Evolutionary conservation across 2,888 invertebrate species (phyloP).

Genomic region (Ormyrus labotus): DNA sequence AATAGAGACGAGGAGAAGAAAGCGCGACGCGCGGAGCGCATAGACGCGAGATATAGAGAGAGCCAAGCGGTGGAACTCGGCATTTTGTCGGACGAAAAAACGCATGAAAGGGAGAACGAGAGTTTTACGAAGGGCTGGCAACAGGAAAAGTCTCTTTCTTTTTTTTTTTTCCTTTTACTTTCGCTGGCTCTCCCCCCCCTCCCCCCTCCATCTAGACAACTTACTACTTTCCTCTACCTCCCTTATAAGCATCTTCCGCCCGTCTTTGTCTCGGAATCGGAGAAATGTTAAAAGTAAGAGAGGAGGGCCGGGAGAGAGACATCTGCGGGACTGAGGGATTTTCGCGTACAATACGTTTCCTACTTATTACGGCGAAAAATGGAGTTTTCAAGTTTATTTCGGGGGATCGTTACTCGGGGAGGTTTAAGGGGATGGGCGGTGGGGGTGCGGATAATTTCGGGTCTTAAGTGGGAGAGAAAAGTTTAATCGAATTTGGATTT

Average conservation of each 20-base stretch:
- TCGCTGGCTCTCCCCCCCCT: not conserved
- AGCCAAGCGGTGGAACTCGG: not conserved
- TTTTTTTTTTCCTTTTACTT: conserved; percentile 12
- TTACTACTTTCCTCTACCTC: conserved; percentile 24
- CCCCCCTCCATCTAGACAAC: conserved; percentile 11
- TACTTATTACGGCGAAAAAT: too few species aligned
- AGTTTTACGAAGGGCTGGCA: conserved; percentile 23
- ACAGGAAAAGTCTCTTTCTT: conserved; percentile 37
- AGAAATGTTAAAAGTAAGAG: conserved; percentile 6
- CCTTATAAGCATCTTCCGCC: conserved; percentile 32
- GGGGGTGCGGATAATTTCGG: too few species aligned
- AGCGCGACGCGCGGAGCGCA: not conserved
- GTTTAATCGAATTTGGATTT: too few species aligned
- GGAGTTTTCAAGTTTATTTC: too few species aligned
- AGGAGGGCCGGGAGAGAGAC: not conserved
- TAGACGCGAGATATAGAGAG: too few species aligned
- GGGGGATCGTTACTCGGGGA: too few species aligned
- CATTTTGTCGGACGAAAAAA: conserved; percentile 22
- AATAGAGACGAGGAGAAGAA: conserved; percentile 6
- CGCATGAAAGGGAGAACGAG: conserved; percentile 34
- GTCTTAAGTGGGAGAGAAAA: too few species aligned
- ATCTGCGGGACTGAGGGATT: conserved; percentile 8
- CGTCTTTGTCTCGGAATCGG: conserved; percentile 8
- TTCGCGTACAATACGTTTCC: conserved; percentile 3
- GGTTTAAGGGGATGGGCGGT: too few species aligned